Evolutionary conservation across 2,113 vertebrate genomes (phyloP).

Genomic region (Bubo bubo): DNA sequence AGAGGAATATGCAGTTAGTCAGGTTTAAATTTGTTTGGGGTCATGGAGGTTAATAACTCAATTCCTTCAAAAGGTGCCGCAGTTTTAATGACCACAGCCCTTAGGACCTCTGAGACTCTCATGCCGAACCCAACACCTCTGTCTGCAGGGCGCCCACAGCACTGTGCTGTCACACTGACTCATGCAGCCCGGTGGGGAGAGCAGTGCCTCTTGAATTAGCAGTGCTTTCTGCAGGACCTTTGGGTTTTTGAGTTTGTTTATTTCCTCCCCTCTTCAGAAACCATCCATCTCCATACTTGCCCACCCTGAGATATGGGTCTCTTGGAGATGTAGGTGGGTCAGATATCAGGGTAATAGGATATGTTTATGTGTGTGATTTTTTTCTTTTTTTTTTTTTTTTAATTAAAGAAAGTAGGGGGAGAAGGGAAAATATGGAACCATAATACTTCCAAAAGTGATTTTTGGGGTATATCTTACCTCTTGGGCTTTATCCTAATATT

Average conservation of each 20-base stretch:
- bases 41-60: conserved; percentile 13
- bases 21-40: conserved; percentile 44
- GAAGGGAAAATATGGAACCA: neutral
- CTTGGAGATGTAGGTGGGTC: neutral
- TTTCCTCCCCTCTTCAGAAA: neutral
- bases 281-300: neutral
- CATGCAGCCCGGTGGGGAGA: fast-evolving
- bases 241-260: neutral
- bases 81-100: neutral
- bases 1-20: conserved; percentile 26
- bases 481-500: neutral
- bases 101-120: neutral
- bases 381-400: neutral
- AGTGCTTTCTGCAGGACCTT: fast-evolving
- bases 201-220: neutral
- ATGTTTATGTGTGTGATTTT: neutral
- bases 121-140: neutral
- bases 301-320: neutral
- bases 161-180: fast-evolving
- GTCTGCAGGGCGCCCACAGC: neutral
- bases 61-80: conserved; percentile 41
- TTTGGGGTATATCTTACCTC: neutral
- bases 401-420: neutral
- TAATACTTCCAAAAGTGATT: neutral
- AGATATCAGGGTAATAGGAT: neutral